A percentile compares a stretch with the other conserved stretches of the same genome.
These are phyloP conservation scores for Platichthys flesus DNA, from an alignment of 2,113 vertebrate genomes.

Conservation along the genomic window DNA sequence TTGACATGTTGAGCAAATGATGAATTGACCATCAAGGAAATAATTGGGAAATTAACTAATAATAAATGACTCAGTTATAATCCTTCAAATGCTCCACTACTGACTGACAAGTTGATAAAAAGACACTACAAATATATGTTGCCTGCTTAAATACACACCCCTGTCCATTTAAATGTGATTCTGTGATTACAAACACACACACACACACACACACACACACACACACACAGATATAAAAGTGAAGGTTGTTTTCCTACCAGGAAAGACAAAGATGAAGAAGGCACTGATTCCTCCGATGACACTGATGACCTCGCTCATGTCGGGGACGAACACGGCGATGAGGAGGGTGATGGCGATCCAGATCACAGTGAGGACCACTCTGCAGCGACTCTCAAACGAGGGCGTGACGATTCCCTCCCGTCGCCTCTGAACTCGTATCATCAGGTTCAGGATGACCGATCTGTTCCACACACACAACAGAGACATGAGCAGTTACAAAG, in stretches of 20 bases:
- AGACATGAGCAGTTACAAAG: neutral
- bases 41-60: too few species aligned
- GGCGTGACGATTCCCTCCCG: neutral
- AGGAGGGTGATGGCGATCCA: constrained; percentile 88
- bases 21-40: too few species aligned
- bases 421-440: constrained; percentile 66
- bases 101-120: too few species aligned
- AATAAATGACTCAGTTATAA: too few species aligned
- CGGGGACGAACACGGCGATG: constrained; percentile 89
- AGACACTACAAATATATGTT: too few species aligned
- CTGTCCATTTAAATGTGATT: neutral
- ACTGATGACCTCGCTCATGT: constrained; percentile 90
- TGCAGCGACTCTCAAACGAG: constrained; percentile 73
- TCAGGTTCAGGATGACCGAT: constrained; percentile 88
- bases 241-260: constrained; percentile 80
- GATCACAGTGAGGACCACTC: constrained; percentile 82
- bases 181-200: neutral
- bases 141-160: neutral
- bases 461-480: constrained; percentile 71
- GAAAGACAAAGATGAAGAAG: constrained; percentile 98
- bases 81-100: too few species aligned
- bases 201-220: neutral
- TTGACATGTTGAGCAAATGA: too few species aligned
- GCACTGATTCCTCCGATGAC: constrained; percentile 93
- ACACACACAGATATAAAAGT: neutral